Base-by-base conservation (phyloP, 2,797 vertebrate species). In the Microctenopoma steveboyesi region DNA sequence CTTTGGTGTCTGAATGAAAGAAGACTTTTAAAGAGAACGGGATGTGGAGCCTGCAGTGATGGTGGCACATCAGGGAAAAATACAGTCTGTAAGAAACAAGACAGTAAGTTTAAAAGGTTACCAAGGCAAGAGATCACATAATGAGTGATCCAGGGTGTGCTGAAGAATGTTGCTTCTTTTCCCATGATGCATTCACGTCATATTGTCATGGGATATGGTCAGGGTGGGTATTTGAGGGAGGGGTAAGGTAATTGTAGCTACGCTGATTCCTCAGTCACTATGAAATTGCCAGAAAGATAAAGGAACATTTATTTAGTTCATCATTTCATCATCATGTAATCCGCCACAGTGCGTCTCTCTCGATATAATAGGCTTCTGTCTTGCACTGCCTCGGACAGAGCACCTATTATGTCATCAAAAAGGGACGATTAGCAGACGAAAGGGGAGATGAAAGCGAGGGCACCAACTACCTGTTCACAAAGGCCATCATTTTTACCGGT, bases 391-490 rank as follows among this genome's bases (percentile, higher is more conserved):
- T 69, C 11, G 58, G 80, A 91, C 86, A 87, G 78, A 88, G 84
- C 82, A 57, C 75, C 86, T 91, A 91, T 93, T 92, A 93, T 93
- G 86, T 92, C 92, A 92, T 93, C 92, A 90, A 85, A 91, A 90
- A 74, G 81, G 85, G 83, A 86, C 85, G 63, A 92, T 92, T 91
- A 92, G 79, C 47, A 68, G 78, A 85, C 65, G 78, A 82, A 88
- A 84, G 64, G 58, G 70, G 82, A 56, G 74, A 87, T 90, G 78
- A 92, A 90, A 90, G 78, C 30, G 43, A 81, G 88, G 86, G 81
- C 70, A 82, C 80, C 66, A 59, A 85, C 84, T 91, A 93, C 91
- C 93, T 93, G 91, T 86, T 93, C 86, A 85, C 87, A 87, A 88
- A 91, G 85, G 83, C 72, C 76, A 48, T 84, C 59, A 91, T 91